Evolutionary conservation across 2,888 invertebrate species (phyloP).

Genomic region (Dasysyrphus tricinctus): DNA sequence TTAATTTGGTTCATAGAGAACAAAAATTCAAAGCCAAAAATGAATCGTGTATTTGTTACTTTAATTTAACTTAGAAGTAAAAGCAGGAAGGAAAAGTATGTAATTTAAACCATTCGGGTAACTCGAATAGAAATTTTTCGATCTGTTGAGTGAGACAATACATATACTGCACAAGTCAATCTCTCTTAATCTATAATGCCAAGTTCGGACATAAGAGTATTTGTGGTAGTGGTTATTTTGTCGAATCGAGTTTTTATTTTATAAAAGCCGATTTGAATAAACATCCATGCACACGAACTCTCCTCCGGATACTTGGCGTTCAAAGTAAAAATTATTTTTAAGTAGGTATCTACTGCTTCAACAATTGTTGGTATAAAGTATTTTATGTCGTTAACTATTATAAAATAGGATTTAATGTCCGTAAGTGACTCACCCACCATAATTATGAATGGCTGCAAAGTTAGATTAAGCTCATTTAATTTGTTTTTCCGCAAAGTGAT

Average conservation of each 20-base stretch:
- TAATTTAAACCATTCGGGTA: too few relatives aligned
- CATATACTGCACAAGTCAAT: too few relatives aligned
- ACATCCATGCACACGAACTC: background rate
- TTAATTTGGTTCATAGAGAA: too few relatives aligned
- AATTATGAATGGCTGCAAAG: background rate
- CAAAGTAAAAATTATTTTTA: conserved; percentile 2
- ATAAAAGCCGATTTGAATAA: conserved; percentile 5
- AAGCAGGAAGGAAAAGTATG: too few relatives aligned
- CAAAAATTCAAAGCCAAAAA: too few relatives aligned
- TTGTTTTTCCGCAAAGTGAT: too few relatives aligned
- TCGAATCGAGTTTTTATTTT: conserved; percentile 1
- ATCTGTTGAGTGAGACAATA: too few relatives aligned
- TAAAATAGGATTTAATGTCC: background rate
- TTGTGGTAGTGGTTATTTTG: background rate
- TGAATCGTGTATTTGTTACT: too few relatives aligned
- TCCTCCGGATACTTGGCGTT: background rate
- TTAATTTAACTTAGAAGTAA: too few relatives aligned
- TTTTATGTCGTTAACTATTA: background rate
- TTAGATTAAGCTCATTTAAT: too few relatives aligned
- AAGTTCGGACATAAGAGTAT: background rate
- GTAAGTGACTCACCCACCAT: conserved; percentile 3
- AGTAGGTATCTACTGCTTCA: background rate
- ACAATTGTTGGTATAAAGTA: background rate
- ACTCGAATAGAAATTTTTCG: too few relatives aligned
- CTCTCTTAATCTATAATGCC: background rate